These are phyloP conservation scores for Eutrigla gurnardus DNA, from an alignment of 2,797 vertebrate species.

Conservation along the genomic window DNA sequence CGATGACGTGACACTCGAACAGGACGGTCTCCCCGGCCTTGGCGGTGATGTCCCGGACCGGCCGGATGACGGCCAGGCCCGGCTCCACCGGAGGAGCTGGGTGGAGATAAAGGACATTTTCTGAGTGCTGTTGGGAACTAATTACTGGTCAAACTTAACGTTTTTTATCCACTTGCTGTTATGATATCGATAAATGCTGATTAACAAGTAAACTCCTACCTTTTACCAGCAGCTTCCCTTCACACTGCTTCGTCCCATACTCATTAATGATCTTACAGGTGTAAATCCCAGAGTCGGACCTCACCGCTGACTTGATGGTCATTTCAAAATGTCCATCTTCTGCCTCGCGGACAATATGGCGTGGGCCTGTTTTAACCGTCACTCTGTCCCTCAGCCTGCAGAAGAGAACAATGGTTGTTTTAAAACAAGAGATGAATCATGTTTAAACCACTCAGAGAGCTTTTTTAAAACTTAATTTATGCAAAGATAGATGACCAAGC, in stretches of 20 bases:
- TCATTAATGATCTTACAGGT: constrained; percentile 98
- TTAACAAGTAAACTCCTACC: constrained; percentile 71
- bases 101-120: constrained; percentile 23
- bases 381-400: constrained; percentile 95
- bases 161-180: background rate
- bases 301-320: constrained; percentile 88
- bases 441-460: background rate
- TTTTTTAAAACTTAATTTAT: constrained; percentile 16
- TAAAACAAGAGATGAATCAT: constrained; percentile 28
- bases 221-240: constrained; percentile 94
- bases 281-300: constrained; percentile 91
- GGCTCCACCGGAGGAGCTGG: constrained; percentile 85
- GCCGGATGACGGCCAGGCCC: constrained; percentile 87
- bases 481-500: constrained; percentile 18
- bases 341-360: constrained; percentile 86
- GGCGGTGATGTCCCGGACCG: constrained; percentile 92
- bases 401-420: constrained; percentile 25
- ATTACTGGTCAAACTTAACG: constrained; percentile 2
- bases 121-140: constrained; percentile 14
- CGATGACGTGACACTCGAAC: constrained; percentile 92
- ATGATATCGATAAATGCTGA: background rate
- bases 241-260: constrained; percentile 95
- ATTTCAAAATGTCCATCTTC: constrained; percentile 88
- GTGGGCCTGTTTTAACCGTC: constrained; percentile 89
- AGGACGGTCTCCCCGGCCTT: constrained; percentile 93